These are phyloP conservation scores for Vombatus ursinus DNA, from an alignment of 2,113 vertebrate genomes.

Conservation along the genomic window DNA sequence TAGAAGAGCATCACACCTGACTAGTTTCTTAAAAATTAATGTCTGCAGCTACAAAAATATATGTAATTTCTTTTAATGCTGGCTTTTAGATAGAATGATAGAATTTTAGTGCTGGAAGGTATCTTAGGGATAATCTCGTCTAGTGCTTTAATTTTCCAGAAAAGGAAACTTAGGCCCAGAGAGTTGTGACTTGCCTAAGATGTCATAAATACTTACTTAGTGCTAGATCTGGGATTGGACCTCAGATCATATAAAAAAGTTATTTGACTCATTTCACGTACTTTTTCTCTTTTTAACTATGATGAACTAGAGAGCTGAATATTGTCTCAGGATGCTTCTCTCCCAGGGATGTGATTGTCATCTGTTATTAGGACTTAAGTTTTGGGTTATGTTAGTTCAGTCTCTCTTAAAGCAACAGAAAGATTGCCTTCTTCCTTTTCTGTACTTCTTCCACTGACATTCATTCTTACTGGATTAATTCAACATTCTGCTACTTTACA, in stretches of 20 bases:
- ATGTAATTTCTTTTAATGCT: neutral
- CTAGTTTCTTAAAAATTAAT: neutral
- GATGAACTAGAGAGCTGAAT: slow-evolving; percentile 9
- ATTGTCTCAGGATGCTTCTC: slow-evolving; percentile 60
- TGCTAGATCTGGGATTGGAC: neutral
- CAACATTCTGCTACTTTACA: neutral
- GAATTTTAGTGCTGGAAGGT: neutral
- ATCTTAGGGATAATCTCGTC: neutral
- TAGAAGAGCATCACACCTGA: slow-evolving; percentile 29
- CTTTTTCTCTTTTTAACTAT: slow-evolving; percentile 34
- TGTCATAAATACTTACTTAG: neutral
- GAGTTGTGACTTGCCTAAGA: neutral
- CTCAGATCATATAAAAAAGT: neutral
- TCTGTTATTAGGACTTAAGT: slow-evolving; percentile 51
- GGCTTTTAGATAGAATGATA: slow-evolving; percentile 7
- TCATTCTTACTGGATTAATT: slow-evolving; percentile 45
- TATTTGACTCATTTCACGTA: neutral
- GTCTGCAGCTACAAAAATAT: neutral
- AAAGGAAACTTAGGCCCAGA: neutral
- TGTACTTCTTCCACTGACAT: neutral
- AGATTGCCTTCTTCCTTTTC: neutral
- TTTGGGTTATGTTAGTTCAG: slow-evolving; percentile 46
- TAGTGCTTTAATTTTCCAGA: neutral
- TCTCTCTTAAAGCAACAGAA: slow-evolving; percentile 44
- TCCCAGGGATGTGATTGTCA: slow-evolving; percentile 23